These are phyloP conservation scores for Corythornis madagascariensis DNA, from an alignment of 2,113 vertebrate genomes.

Conservation along the genomic window DNA sequence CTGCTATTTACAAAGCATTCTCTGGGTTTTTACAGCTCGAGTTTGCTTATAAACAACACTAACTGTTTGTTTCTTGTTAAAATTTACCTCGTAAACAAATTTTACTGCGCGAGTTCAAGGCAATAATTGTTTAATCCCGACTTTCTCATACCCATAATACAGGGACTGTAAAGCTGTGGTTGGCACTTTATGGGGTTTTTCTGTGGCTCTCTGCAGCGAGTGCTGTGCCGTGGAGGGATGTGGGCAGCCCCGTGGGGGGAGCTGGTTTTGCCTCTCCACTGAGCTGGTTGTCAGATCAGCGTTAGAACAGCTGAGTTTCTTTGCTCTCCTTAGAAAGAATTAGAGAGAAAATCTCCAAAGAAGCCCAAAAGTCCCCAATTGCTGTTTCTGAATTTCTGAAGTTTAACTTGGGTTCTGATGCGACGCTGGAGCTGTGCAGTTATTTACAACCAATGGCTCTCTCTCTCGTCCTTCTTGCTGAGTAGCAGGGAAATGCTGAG, in stretches of 20 bases:
- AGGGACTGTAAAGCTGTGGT: slow-evolving; percentile 47
- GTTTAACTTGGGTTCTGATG: slow-evolving; percentile 16
- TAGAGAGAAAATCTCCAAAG: background rate
- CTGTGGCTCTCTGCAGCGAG: background rate
- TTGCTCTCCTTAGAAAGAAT: background rate
- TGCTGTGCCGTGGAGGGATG: background rate
- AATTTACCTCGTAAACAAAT: slow-evolving; percentile 75
- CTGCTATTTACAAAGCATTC: slow-evolving; percentile 52
- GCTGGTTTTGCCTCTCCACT: fast-evolving
- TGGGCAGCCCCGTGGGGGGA: background rate
- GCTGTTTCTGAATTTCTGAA: slow-evolving; percentile 59
- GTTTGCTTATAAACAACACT: slow-evolving; percentile 73
- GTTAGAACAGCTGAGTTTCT: background rate
- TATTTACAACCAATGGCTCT: slow-evolving; percentile 61
- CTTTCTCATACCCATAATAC: slow-evolving; percentile 4
- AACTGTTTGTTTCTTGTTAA: slow-evolving; percentile 75
- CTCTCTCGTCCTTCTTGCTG: slow-evolving; percentile 68
- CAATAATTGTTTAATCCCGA: slow-evolving; percentile 65
- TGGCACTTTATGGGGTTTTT: slow-evolving; percentile 14
- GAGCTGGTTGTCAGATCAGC: background rate
- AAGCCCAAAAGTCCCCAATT: background rate
- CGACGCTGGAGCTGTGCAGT: slow-evolving; percentile 1
- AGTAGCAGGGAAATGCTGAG: slow-evolving; percentile 74
- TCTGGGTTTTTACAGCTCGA: slow-evolving; percentile 36
- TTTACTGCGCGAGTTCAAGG: slow-evolving; percentile 58